Base-by-base conservation (phyloP, 2,113 vertebrate species). In the Pomatorhinus ruficollis region DNA sequence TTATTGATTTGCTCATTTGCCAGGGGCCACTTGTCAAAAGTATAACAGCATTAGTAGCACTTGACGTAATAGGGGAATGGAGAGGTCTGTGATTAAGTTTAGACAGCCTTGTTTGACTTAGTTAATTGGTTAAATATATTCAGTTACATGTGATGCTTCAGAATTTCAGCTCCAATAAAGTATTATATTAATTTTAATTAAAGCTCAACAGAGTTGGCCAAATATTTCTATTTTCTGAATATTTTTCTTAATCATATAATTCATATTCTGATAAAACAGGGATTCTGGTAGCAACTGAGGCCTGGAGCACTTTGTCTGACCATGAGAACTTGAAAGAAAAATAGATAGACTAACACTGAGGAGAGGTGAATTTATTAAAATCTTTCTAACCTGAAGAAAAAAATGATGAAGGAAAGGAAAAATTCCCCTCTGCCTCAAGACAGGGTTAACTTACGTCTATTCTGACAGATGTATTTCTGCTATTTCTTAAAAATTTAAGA, bases 111-210 rank as follows among this genome's bases (percentile, higher is more conserved):
- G 96, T 98, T 97, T 97, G 97, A 97, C 96, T 97, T 89, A 74
- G 94, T 94, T 98, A 98, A 98, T 98, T 98, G 98, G 94, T 97
- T 98, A 97, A 98, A 97, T 97, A 97, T 97, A 98, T 98, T 97
- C 96, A 82, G 95, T 97, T 97, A 95, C 97, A 95, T 71, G 93
- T 89, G 80, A 93, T 77, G 96, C 72, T 53, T 94, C 96, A 97
- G 93, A 91, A 96, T 97, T 98, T 98, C 91, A 9, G 92, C 94
- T 97, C 91, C 69, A 83, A 97, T 98, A 98, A 98, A 97, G 84
- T 97, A 83, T 96, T 95, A 97, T 97, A 98, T 98, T 98, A 97
- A 98, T 98, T 98, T 98, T 98, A 98, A 98, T 98, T 98, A 98
- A 98, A 97, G 90, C 96, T 96, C 95, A 91, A 91, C 93, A 95